These are phyloP conservation scores for Molossus alvarezi DNA, from an alignment of 2,797 vertebrate genomes.

Conservation along the genomic window DNA sequence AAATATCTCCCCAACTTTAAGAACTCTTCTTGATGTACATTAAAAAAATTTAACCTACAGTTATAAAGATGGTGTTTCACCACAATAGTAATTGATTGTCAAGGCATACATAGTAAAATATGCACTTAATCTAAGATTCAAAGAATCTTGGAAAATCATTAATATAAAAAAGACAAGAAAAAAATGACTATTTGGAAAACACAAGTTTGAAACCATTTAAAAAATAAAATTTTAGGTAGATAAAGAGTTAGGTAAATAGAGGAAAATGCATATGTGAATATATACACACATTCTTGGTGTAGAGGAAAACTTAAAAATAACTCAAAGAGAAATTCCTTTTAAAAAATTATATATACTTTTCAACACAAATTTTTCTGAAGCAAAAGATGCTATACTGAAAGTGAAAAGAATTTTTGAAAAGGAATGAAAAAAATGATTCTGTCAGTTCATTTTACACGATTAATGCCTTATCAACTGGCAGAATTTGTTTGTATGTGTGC, in stretches of 20 bases:
- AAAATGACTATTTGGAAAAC: not conserved
- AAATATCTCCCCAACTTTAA: not conserved
- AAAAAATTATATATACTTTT: not conserved
- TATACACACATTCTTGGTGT: not conserved
- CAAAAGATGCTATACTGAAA: not conserved
- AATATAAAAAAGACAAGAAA: not conserved
- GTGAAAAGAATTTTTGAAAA: not conserved
- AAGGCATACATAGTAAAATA: not conserved
- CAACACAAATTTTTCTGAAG: not conserved
- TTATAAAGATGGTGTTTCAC: not conserved
- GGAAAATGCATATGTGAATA: not conserved
- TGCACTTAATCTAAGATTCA: slow-evolving; percentile 17
- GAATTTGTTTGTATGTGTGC: not conserved
- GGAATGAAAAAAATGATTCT: not conserved
- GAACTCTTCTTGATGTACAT: not conserved
- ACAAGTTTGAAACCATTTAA: not conserved
- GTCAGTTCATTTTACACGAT: not conserved
- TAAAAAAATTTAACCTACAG: not conserved
- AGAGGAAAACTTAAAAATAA: not conserved
- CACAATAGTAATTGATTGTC: not conserved
- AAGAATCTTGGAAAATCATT: not conserved
- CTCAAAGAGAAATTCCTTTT: not conserved
- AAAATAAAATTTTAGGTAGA: not conserved
- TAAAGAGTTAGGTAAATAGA: not conserved
- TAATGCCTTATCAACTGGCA: not conserved